Base-by-base conservation (phyloP, 2,888 invertebrate genomes). In the Metacarcinus magister region DNA sequence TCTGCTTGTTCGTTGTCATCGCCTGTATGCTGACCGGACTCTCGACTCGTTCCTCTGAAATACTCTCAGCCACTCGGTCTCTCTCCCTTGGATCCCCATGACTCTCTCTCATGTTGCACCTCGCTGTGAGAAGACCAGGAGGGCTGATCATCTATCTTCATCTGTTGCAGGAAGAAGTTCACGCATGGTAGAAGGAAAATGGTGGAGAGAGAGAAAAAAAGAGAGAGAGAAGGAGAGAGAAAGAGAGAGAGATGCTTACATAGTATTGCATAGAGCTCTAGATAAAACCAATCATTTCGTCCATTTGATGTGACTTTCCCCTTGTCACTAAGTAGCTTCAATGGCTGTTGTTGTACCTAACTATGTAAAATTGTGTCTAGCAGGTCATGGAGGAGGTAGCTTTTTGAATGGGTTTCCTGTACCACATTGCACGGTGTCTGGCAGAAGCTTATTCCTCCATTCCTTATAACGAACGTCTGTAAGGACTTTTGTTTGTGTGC, bases 161-260 rank as follows among this genome's bases (percentile, higher is more conserved):
- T 82, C 82, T 82, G 82, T 13, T 82, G 82, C 32, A 82, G 82
- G 82, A 82, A 32, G 82, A 32, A 82, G 82, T 82, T 32, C 32
- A 82, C 32, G 82, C 32, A 32, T 28, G 82, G 82, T 82, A 23
- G 82, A 32, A 32, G 82, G 82, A 82, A 32, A 32, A 82, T 32
- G 82, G 82, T 82, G 28, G 3, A 28, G 7, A 32, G 82, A 82
- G 82, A 82, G 82, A 82, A 32, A 82, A 67, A 44, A 32, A 60
- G 93, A 93, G 93, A 93, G 93, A 93, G 67, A 93, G 54, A 60
- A 39, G 67, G 93, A 60, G 28, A 93, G 93, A 60, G 92, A 92
- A 54, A 46, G 92, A 48, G 92, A 92, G 92, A 48, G 92, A 92
- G 92, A 92, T 16, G 43, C 23, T 67, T 67, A 67, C 67, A 67